These are phyloP conservation scores for Megalonaias nervosa DNA, from an alignment of 1,140 invertebrate genomes.

Conservation along the genomic window DNA sequence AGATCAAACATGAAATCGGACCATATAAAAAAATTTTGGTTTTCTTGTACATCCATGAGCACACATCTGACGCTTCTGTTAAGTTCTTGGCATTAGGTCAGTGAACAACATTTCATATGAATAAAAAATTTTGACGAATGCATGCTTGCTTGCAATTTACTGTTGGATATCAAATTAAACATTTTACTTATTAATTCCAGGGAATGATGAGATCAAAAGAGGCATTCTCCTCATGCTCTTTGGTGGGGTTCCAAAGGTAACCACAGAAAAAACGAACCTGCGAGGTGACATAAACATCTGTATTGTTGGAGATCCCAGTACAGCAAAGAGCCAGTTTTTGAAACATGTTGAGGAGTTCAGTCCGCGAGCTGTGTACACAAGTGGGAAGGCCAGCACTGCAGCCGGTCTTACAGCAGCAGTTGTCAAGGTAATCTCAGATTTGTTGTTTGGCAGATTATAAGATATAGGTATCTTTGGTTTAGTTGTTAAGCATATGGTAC, in stretches of 20 bases:
- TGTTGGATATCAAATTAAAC: not conserved
- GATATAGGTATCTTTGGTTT: too few relatives aligned
- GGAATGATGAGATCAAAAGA: slow-evolving; percentile 96
- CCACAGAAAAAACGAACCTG: slow-evolving; percentile 86
- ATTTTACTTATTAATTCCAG: slow-evolving; percentile 46
- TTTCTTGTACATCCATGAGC: too few relatives aligned
- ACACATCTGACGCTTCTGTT: too few relatives aligned
- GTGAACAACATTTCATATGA: too few relatives aligned
- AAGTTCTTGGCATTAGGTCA: too few relatives aligned
- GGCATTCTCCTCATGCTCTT: slow-evolving; percentile 97
- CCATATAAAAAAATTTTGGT: too few relatives aligned
- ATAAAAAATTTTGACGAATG: too few relatives aligned
- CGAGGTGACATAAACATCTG: slow-evolving; percentile 99
- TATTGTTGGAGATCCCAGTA: slow-evolving; percentile 98
- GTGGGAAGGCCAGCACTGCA: slow-evolving; percentile 97
- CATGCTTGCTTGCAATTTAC: too few relatives aligned
- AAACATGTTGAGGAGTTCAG: slow-evolving; percentile 97
- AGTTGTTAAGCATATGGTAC: too few relatives aligned
- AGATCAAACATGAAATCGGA: too few relatives aligned
- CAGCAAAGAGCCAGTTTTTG: slow-evolving; percentile 97
- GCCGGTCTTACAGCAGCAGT: slow-evolving; percentile 96
- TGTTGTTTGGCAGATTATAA: too few relatives aligned
- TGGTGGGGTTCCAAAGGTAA: slow-evolving; percentile 97
- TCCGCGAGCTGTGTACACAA: slow-evolving; percentile 97
- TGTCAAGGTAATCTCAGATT: slow-evolving; percentile 60